A percentile compares a stretch with the other conserved stretches of the same genome.
Conservation (phyloP, 2,113 vertebrate species). For the Hippopotamus amphibius region DNA sequence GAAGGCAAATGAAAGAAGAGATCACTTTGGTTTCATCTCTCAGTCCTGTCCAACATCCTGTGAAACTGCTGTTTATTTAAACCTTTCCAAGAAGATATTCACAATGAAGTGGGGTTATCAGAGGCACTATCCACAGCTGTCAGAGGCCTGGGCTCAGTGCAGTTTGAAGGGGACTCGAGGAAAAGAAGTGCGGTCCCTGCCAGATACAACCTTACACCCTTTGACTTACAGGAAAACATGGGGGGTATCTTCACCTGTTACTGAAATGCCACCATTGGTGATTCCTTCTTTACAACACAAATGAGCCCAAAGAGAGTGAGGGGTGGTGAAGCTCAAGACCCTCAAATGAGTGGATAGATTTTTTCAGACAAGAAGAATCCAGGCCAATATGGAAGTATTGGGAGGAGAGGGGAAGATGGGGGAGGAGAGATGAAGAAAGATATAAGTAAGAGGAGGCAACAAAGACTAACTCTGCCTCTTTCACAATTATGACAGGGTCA, state of each 20-base stretch:
- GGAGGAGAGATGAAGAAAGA: background rate
- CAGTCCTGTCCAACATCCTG: background rate
- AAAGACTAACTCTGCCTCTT: background rate
- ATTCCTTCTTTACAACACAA: background rate
- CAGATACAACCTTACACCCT: background rate
- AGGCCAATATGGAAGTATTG: background rate
- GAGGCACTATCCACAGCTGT: background rate
- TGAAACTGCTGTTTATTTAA: background rate
- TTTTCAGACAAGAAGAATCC: background rate
- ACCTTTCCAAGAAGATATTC: background rate
- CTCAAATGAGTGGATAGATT: background rate
- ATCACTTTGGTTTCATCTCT: background rate
- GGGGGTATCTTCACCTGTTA: background rate
- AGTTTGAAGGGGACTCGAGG: background rate
- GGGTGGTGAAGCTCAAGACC: background rate
- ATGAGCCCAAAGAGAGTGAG: background rate
- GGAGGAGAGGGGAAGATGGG: background rate
- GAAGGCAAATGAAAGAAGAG: background rate
- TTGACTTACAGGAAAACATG: background rate
- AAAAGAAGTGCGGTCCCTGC: background rate
- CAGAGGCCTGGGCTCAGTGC: background rate
- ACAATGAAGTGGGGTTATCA: background rate
- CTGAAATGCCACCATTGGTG: background rate
- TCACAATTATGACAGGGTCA: background rate
- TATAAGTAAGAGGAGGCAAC: background rate